phyloP scores from a whole-genome alignment of 2,113 vertebrate genomes.

The Turdus rufiventris region DNA sequence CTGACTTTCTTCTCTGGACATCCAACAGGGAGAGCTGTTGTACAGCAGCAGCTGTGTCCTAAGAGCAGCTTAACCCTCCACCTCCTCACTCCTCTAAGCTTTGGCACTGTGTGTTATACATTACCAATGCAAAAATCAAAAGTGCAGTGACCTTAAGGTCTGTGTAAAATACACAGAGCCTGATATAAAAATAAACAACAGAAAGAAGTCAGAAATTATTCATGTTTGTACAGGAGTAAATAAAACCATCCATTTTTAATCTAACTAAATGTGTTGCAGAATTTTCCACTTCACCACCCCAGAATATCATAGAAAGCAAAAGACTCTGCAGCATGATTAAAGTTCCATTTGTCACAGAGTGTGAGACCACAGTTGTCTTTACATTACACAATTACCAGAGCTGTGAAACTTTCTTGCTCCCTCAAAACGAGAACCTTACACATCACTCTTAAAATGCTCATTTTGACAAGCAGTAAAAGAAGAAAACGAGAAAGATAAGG shows the following conservation, averaged over 20 bases:
- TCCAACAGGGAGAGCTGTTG: constrained; percentile 65
- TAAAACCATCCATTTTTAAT: constrained; percentile 45
- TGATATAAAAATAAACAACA: constrained; percentile 23
- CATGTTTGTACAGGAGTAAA: constrained; percentile 27
- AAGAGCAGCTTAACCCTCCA: not conserved
- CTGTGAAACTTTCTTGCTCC: not conserved
- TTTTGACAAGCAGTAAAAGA: not conserved
- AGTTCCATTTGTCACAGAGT: not conserved
- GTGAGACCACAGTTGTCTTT: not conserved
- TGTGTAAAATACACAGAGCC: not conserved
- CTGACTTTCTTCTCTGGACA: not conserved
- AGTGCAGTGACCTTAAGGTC: constrained; percentile 1
- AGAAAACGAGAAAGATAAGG: not conserved
- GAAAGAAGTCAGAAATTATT: constrained; percentile 44
- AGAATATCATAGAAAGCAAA: constrained; percentile 4
- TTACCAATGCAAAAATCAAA: not conserved
- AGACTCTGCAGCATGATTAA: not conserved
- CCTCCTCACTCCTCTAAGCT: not conserved
- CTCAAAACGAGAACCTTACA: not conserved
- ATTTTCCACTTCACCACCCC: constrained; percentile 26
- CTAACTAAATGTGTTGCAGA: constrained; percentile 31
- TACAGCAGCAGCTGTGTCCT: not conserved
- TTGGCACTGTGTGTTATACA: not conserved
- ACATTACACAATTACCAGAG: not conserved
- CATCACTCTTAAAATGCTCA: not conserved